Base-by-base conservation (phyloP, 2,797 vertebrate genomes). In the Mico argentatus region DNA sequence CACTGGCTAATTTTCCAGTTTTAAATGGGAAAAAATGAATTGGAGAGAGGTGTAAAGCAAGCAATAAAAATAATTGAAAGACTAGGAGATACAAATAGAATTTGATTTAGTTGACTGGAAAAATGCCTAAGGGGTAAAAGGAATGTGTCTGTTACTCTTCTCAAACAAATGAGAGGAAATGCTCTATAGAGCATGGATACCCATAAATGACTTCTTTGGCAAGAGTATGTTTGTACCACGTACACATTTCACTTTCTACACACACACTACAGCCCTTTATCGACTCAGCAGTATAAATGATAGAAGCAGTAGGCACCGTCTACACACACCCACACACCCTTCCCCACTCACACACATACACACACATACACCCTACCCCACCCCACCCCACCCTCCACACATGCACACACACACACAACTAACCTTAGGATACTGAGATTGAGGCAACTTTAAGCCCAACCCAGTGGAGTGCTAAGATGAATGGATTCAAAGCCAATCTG, bases 41-140 rank as follows among this genome's bases (percentile, higher is more conserved):
- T 86, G 67, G 36, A 94, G 24, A 79, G 33, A 93, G 27, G 4
- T 87, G 15, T 46, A 84, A 70, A 94, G 30, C 61, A 44, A 91
- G 79, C 92, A 91, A 92, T 84, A 92, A 88, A 96, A 96, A 83
- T 96, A 96, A 97, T 95, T 97, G 94, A 96, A 97, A 94, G 93
- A 79, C 81, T 64, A 55, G 39, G 11, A 79, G 41, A 92, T 57
- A 41, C 0, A 0, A 82, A n/a, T 27, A 86, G 26, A 55, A 81
- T 95, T 83, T 91, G 81, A 97, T 88, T 95, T 97, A 94, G 77
- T 77, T 95, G 90, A 55, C 90, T 93, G n/a, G 50, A 24, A 76
- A 95, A n/a, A 81, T 77, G 77, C 76, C 87, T 33, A 7, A 4
- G 30, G 61, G 55, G 9, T 81, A 73, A 81, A 87, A 92, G 11